A percentile compares a stretch with the other conserved stretches of the same genome.
Conservation (phyloP, 2,888 invertebrate genomes). For the Hyppa rectilinea region DNA sequence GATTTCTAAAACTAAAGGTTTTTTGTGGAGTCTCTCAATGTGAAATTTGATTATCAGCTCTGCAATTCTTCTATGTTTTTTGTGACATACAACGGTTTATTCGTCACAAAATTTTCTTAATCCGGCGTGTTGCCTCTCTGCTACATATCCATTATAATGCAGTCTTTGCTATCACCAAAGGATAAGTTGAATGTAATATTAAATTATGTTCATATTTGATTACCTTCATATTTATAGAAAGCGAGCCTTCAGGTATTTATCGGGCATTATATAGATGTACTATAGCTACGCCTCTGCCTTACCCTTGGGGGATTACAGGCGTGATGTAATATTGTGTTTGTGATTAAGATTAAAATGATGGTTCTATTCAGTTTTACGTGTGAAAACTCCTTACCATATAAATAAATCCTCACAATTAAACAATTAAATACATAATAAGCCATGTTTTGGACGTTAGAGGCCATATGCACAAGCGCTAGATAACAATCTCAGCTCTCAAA, state of each 20-base stretch:
- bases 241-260: not conserved
- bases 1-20: not conserved
- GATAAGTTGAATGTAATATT: not conserved
- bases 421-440: slow-evolving; percentile 44
- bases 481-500: slow-evolving; percentile 68
- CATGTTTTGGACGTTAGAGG: slow-evolving; percentile 48
- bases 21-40: not conserved
- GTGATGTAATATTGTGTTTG: not conserved
- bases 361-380: slow-evolving; percentile 39
- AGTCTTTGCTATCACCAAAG: not conserved
- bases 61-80: not conserved
- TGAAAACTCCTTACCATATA: slow-evolving; percentile 23
- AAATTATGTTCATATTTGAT: too few species aligned
- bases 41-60: not conserved
- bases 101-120: not conserved
- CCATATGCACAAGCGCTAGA: slow-evolving; percentile 56
- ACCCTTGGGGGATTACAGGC: too few species aligned
- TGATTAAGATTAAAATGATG: slow-evolving; percentile 46
- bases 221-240: not conserved
- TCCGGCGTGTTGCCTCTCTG: not conserved
- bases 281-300: too few species aligned
- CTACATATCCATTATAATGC: not conserved
- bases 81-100: not conserved
- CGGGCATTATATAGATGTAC: not conserved
- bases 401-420: slow-evolving; percentile 45